phyloP scores from a whole-genome alignment of 2,113 vertebrate genomes.

The Gasterosteus nipponicus region DNA sequence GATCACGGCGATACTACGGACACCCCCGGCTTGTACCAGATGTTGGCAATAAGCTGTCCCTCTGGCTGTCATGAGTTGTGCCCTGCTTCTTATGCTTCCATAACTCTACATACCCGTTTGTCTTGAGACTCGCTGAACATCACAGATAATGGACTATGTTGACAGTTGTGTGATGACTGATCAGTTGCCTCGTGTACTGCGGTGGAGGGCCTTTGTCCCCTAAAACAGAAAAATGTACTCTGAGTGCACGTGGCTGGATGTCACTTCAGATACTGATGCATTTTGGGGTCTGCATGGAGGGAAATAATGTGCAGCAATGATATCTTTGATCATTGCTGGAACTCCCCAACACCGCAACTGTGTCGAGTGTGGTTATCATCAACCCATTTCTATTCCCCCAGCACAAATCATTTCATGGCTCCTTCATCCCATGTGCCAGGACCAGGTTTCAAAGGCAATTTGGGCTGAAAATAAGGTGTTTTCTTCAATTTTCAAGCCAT shows the following conservation, averaged over 20 bases:
- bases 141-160: not conserved
- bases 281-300: constrained; percentile 83
- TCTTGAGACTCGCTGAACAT: constrained; percentile 26
- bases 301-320: constrained; percentile 90
- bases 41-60: constrained; percentile 79
- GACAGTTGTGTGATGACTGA: too few relatives aligned
- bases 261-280: constrained; percentile 88
- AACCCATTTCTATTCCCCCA: constrained; percentile 90
- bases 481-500: constrained; percentile 99
- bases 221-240: constrained; percentile 72
- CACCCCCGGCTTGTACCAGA: constrained; percentile 78
- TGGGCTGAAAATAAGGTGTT: constrained; percentile 99
- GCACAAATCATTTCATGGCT: constrained; percentile 94
- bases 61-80: constrained; percentile 58
- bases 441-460: constrained; percentile 99
- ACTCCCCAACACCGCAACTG: constrained; percentile 85
- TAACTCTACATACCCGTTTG: constrained; percentile 52
- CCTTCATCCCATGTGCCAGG: constrained; percentile 88
- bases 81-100: constrained; percentile 54
- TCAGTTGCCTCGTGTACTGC: too few relatives aligned
- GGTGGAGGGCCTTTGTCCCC: constrained; percentile 64
- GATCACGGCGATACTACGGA: constrained; percentile 60
- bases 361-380: constrained; percentile 93
- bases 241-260: constrained; percentile 77
- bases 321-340: constrained; percentile 94